These are phyloP conservation scores for Lithophane semibrunnea DNA, from an alignment of 2,888 invertebrate genomes.

Conservation along the genomic window DNA sequence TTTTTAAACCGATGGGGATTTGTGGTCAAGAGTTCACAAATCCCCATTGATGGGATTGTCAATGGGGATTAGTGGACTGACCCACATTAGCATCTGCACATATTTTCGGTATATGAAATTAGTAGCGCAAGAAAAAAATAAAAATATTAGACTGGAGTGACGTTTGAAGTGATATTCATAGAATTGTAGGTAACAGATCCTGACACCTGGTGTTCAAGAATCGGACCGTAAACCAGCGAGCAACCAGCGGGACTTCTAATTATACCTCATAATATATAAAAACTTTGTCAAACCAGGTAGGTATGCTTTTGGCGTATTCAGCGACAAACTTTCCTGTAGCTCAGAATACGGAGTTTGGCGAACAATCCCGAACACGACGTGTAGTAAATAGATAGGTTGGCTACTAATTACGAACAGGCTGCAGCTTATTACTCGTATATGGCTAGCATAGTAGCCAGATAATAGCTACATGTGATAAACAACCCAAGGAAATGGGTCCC, in stretches of 20 bases:
- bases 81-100: not conserved
- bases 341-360: conserved; percentile 22
- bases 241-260: not conserved
- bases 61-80: too few species aligned
- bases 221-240: not conserved
- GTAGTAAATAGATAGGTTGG: conserved; percentile 17
- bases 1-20: too few species aligned
- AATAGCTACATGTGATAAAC: conserved; percentile 14
- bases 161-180: not conserved
- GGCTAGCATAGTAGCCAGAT: not conserved
- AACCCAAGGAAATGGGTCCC: not conserved
- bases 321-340: conserved; percentile 26
- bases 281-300: conserved; percentile 13
- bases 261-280: not conserved
- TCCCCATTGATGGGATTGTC: too few species aligned
- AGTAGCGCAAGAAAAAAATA: too few species aligned
- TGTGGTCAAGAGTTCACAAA: too few species aligned
- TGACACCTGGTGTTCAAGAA: not conserved
- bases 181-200: not conserved
- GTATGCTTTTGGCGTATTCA: conserved; percentile 32
- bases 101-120: not conserved
- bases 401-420: conserved; percentile 39
- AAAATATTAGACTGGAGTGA: not conserved
- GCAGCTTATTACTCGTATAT: conserved; percentile 25
- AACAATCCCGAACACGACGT: conserved; percentile 37